These are phyloP conservation scores for Paguma larvata DNA, from an alignment of 2,797 vertebrate genomes.

Conservation along the genomic window DNA sequence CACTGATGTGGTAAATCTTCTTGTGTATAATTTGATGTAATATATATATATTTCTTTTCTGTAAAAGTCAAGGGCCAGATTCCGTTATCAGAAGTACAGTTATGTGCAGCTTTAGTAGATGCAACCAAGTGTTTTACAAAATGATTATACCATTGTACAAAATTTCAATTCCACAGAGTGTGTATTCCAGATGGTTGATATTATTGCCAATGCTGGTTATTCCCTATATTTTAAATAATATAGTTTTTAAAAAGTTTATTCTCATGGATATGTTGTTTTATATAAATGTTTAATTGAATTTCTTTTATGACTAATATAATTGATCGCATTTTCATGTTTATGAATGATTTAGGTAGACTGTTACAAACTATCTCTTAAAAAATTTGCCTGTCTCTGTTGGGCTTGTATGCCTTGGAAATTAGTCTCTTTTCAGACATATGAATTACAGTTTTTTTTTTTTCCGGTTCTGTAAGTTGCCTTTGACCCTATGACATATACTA, in stretches of 20 bases:
- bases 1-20: neutral
- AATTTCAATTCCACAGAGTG: neutral
- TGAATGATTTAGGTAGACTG: neutral
- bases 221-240: neutral
- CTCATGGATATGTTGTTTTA: neutral
- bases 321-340: neutral
- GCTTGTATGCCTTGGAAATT: neutral
- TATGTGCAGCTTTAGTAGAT: neutral
- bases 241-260: neutral
- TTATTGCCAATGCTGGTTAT: neutral
- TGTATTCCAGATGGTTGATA: neutral
- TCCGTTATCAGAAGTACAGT: neutral
- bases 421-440: neutral
- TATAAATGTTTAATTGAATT: neutral
- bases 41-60: neutral
- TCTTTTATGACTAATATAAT: neutral
- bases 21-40: neutral
- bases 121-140: neutral
- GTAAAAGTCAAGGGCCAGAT: neutral
- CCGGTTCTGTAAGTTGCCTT: neutral
- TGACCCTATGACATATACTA: neutral
- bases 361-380: neutral
- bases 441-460: neutral
- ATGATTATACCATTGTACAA: neutral
- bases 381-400: neutral